Percentiles rank a stretch among this genome's conserved stretches.
These are phyloP conservation scores for Aspidiotus rigidus DNA, from an alignment of 2,888 invertebrate genomes.

Conservation along the genomic window DNA sequence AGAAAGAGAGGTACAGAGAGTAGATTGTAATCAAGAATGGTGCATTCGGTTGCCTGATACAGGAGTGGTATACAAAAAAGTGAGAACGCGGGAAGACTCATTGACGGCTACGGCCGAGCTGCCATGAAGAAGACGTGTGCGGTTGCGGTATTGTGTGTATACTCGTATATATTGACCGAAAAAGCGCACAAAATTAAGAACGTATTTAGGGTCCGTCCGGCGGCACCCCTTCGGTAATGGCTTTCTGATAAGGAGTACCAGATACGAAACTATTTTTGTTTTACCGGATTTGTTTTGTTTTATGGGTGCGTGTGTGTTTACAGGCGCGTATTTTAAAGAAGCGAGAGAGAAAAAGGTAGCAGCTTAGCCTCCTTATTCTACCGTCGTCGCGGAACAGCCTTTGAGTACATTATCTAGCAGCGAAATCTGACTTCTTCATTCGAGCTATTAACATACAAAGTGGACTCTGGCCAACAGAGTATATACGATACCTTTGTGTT, in stretches of 20 bases:
- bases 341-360: too few relatives aligned
- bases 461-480: background rate
- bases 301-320: too few relatives aligned
- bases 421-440: background rate
- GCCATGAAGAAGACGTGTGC: too few relatives aligned
- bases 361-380: too few relatives aligned
- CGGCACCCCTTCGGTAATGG: background rate
- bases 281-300: background rate
- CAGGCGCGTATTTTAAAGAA: too few relatives aligned
- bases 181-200: background rate
- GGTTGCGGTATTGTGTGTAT: too few relatives aligned
- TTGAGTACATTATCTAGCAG: background rate
- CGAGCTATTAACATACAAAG: conserved; percentile 2
- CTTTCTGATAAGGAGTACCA: background rate
- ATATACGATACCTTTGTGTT: background rate
- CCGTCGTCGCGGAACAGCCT: background rate
- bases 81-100: too few relatives aligned
- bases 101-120: too few relatives aligned
- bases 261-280: background rate
- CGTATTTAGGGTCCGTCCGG: background rate
- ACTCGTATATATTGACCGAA: background rate
- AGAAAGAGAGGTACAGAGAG: too few relatives aligned
- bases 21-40: too few relatives aligned
- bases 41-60: too few relatives aligned
- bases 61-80: too few relatives aligned